phyloP scores from a whole-genome alignment of 1,140 invertebrate species.

The Calliphora vicina region DNA sequence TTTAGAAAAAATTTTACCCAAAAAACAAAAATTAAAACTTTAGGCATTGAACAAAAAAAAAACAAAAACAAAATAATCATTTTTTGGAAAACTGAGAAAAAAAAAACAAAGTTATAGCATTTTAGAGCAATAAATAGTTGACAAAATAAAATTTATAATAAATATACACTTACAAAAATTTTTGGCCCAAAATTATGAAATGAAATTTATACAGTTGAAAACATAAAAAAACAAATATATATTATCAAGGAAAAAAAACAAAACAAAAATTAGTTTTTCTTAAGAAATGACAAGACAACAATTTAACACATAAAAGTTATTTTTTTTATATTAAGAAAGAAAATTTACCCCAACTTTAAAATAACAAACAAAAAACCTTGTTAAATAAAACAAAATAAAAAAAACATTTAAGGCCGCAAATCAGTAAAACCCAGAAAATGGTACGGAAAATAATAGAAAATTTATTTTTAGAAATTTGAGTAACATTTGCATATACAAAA shows the following conservation, averaged over 20 bases:
- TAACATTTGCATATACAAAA: conserved; percentile 6
- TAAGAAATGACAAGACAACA: conserved; percentile 23
- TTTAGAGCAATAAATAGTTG: conserved; percentile 37
- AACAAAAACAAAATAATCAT: conserved; percentile 41
- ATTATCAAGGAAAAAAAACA: neutral
- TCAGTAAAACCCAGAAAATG: neutral
- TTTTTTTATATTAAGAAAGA: neutral
- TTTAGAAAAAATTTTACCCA: conserved; percentile 42
- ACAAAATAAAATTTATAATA: conserved; percentile 27
- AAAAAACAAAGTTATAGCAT: conserved; percentile 24
- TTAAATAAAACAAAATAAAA: neutral
- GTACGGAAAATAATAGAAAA: neutral
- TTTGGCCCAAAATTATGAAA: conserved; percentile 35
- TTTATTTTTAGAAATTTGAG: conserved; percentile 14
- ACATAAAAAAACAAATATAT: neutral
- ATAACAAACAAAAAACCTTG: neutral
- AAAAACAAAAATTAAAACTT: conserved; percentile 37
- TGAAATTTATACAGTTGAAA: conserved; percentile 27
- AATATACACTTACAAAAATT: conserved; percentile 33
- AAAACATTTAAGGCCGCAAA: neutral
- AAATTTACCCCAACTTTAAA: too few relatives aligned
- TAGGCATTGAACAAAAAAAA: conserved; percentile 37
- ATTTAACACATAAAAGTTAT: neutral
- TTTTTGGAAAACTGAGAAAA: conserved; percentile 34
- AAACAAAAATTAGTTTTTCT: neutral